Evolutionary conservation across 2,113 vertebrate species (phyloP), one percentile per base, ranked within the genome.

Genomic region (Scalopus aquaticus): DNA sequence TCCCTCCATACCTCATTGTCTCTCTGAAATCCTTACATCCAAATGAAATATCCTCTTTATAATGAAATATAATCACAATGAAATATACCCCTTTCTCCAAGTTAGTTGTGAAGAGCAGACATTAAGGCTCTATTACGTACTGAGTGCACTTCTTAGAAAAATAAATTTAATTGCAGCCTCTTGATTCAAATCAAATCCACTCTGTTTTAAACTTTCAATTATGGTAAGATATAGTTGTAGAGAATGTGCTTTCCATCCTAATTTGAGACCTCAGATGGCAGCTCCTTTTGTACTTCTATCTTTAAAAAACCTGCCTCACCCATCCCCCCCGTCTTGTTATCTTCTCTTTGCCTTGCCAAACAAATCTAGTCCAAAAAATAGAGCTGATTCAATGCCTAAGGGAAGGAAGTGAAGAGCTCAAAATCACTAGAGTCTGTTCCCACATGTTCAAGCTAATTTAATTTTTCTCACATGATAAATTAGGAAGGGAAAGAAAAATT

Each of bases 101-200:
- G 80, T 94, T 91, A 91, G 91, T 69, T 93, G 87, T 90, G 80
- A 96, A 87, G 84, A 93, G 67, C 37, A 91, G 81, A 42, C 93
- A 83, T 95, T 95, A 96, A 72, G 70, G 65, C 72, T 94, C 3
- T 84, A 94, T 94, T 90, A 92, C 35, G 46, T 35, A 88, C 76
- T 58, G 93, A 94, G 96, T 92, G 81, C 77, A 54, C 69, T 84
- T 95, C 93, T 96, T 92, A 90, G 95, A 93, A 96, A 96, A 97
- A 96, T 93, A 96, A 96, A 96, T 96, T 96, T 95, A 96, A 97
- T 96, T 96, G 92, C 92, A 90, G 90, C 65, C 77, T 94, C 95
- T 92, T 92, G 90, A 90, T 91, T 96, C 90, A 92, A 87, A 89
- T 95, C 93, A 96, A 94, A 96, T 80, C 72, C 67, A 93, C 91